These are phyloP conservation scores for Ypsolopha scabrella DNA, from an alignment of 2,888 invertebrate genomes.

Conservation along the genomic window DNA sequence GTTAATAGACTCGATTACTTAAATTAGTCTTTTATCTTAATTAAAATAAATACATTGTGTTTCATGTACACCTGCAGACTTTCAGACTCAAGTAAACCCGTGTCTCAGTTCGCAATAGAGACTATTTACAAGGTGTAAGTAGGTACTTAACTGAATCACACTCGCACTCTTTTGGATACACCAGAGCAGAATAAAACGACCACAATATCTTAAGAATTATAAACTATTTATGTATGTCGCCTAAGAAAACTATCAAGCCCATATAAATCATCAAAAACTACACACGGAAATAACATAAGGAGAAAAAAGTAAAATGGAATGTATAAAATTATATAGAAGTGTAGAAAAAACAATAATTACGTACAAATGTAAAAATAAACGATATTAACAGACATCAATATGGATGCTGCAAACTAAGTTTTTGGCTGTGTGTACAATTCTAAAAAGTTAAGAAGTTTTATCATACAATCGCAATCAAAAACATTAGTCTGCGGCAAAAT, in stretches of 20 bases:
- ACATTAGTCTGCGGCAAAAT: slow-evolving; percentile 17
- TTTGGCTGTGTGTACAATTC: too few relatives aligned
- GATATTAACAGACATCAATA: too few relatives aligned
- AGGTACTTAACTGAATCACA: slow-evolving; percentile 41
- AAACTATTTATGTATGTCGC: slow-evolving; percentile 23
- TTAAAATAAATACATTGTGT: slow-evolving; percentile 56
- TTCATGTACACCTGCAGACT: slow-evolving; percentile 39
- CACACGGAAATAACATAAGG: slow-evolving; percentile 39
- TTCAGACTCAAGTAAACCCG: slow-evolving; percentile 37
- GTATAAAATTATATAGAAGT: slow-evolving; percentile 27
- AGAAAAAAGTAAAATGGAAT: slow-evolving; percentile 33
- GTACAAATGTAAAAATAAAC: too few relatives aligned
- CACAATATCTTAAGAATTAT: neutral
- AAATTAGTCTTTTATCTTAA: slow-evolving; percentile 50
- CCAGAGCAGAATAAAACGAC: slow-evolving; percentile 38
- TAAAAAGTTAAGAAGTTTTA: too few relatives aligned
- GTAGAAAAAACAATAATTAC: neutral
- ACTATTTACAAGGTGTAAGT: slow-evolving; percentile 47
- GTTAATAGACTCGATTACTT: slow-evolving; percentile 58
- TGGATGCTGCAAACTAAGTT: too few relatives aligned
- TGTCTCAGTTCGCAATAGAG: slow-evolving; percentile 29
- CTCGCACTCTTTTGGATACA: slow-evolving; percentile 39
- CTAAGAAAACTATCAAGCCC: slow-evolving; percentile 57
- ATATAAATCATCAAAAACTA: slow-evolving; percentile 41
- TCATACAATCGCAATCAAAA: too few relatives aligned